Percentiles rank a stretch among this genome's conserved stretches.
Conservation (phyloP, 2,113 vertebrate species). For the Dicerorhinus sumatrensis region DNA sequence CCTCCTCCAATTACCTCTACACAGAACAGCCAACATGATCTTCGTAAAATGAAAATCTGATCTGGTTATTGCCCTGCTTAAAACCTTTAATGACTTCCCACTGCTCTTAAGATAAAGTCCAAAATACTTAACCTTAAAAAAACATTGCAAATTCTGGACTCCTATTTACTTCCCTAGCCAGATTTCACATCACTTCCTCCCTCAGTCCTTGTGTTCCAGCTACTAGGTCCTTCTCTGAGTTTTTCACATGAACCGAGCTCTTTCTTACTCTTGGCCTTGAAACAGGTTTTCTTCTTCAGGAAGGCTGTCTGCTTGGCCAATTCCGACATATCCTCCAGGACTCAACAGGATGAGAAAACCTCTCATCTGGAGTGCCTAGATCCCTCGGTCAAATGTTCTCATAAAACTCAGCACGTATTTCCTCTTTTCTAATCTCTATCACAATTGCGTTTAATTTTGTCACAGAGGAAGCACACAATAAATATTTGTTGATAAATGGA, state of each 20-base stretch:
- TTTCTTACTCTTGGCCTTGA: not conserved
- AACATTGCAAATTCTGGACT: not conserved
- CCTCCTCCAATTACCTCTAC: not conserved
- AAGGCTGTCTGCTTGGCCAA: not conserved
- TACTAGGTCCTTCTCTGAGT: not conserved
- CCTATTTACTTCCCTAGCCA: not conserved
- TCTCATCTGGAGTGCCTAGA: not conserved
- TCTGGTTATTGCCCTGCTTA: not conserved
- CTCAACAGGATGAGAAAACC: not conserved
- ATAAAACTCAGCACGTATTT: not conserved
- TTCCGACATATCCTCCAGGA: not conserved
- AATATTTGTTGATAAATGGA: not conserved
- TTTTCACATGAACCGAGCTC: not conserved
- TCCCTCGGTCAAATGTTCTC: not conserved
- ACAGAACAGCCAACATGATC: not conserved
- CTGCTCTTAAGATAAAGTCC: not conserved
- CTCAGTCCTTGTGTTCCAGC: not conserved
- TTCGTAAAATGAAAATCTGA: slow-evolving; percentile 46
- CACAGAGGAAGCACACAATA: not conserved
- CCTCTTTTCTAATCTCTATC: not conserved
- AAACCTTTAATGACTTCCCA: slow-evolving; percentile 42
- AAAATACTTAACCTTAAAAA: not conserved
- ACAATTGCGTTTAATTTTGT: not conserved
- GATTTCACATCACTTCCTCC: not conserved
- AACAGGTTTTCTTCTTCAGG: not conserved